phyloP scores from a whole-genome alignment of 2,113 vertebrate species.

The Prunella himalayana region DNA sequence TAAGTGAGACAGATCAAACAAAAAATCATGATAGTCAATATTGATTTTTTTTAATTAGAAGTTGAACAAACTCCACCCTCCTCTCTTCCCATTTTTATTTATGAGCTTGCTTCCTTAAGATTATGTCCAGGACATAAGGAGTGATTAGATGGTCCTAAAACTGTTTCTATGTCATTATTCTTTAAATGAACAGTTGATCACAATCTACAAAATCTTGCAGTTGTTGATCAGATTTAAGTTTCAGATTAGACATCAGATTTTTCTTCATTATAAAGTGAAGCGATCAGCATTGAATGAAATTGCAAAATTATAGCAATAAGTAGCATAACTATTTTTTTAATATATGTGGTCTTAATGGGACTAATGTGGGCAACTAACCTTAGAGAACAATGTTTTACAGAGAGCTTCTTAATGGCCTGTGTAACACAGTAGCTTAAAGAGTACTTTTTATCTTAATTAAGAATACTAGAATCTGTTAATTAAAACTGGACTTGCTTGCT shows the following conservation, averaged over 20 bases:
- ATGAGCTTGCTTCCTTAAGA: neutral
- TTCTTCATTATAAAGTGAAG: neutral
- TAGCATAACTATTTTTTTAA: neutral
- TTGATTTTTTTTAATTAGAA: neutral
- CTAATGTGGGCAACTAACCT: slow-evolving; percentile 58
- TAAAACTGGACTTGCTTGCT: slow-evolving; percentile 41
- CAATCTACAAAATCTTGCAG: neutral
- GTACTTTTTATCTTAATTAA: slow-evolving; percentile 13
- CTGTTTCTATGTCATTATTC: neutral
- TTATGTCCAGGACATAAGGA: neutral
- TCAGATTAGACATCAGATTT: neutral
- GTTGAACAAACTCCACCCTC: slow-evolving; percentile 58
- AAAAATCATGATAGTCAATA: neutral
- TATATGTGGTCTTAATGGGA: neutral
- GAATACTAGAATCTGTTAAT: neutral
- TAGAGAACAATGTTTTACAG: slow-evolving; percentile 44
- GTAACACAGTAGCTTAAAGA: slow-evolving; percentile 7
- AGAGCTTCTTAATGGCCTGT: slow-evolving; percentile 29
- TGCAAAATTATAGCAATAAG: neutral
- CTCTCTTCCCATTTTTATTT: neutral
- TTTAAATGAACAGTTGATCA: neutral
- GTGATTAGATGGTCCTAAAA: neutral
- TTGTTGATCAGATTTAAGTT: neutral
- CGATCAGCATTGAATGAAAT: neutral
- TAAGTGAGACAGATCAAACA: neutral